These are phyloP conservation scores for Epistrophella euchroma DNA, from an alignment of 2,888 invertebrate genomes.

Conservation along the genomic window DNA sequence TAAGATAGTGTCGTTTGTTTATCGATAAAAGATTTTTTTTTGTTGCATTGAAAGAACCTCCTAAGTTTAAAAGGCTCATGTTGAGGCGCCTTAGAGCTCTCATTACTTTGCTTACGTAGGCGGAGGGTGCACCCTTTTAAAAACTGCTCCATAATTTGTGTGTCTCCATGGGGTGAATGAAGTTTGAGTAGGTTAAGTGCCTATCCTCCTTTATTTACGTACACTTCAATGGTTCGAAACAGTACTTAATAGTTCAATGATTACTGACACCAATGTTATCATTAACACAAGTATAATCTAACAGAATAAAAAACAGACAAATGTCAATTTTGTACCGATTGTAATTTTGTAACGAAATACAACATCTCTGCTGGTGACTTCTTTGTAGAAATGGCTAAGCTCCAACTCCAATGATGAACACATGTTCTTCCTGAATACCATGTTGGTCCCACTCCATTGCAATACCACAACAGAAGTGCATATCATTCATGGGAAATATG, in stretches of 20 bases:
- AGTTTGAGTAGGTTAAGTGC: constrained; percentile 14
- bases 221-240: constrained; percentile 26
- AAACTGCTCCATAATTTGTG: not conserved
- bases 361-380: constrained; percentile 59
- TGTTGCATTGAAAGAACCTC: too few relatives aligned
- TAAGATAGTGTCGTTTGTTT: too few relatives aligned
- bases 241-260: constrained; percentile 35
- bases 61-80: too few relatives aligned
- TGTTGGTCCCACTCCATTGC: constrained; percentile 6
- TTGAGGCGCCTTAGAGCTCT: not conserved
- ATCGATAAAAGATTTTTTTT: too few relatives aligned
- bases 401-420: constrained; percentile 37
- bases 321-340: constrained; percentile 13
- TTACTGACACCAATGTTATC: constrained; percentile 59
- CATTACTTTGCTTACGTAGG: not conserved
- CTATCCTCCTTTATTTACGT: not conserved
- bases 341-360: constrained; percentile 13
- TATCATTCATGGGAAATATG: constrained; percentile 68
- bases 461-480: constrained; percentile 50
- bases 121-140: not conserved
- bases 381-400: constrained; percentile 44
- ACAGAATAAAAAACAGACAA: constrained; percentile 7
- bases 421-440: constrained; percentile 37
- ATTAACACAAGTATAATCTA: constrained; percentile 23
- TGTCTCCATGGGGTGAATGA: not conserved